Conservation (phyloP, 37 sponge, comb jelly and placozoan species). For the Spongilla lacustris region DNA sequence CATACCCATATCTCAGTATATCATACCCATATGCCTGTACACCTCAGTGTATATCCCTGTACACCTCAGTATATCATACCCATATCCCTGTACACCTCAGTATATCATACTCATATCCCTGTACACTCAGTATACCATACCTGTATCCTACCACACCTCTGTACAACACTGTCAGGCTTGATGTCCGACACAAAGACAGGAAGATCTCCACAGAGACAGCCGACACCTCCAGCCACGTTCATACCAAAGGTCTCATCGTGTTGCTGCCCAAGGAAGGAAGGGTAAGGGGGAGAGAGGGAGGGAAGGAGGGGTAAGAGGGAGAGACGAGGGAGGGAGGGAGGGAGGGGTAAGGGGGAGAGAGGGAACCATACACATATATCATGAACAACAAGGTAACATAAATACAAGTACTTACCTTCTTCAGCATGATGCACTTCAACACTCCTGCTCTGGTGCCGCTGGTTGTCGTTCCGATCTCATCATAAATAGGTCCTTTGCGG, state of each 20-base stretch:
- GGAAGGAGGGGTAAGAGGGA: not conserved
- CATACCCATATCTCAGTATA: too few relatives aligned
- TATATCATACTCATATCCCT: conserved; percentile 5
- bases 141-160: conserved; percentile 43
- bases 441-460: conserved; percentile 35
- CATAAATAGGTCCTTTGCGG: conserved; percentile 32
- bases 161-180: conserved; percentile 32
- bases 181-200: conserved; percentile 68
- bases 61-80: not conserved
- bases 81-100: conserved; percentile 6
- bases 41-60: too few relatives aligned
- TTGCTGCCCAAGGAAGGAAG: conserved; percentile 44
- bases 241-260: conserved; percentile 80
- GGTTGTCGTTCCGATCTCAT: conserved; percentile 1
- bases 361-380: too few relatives aligned
- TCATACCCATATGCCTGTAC: too few relatives aligned
- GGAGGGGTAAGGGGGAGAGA: too few relatives aligned
- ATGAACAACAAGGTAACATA: too few relatives aligned
- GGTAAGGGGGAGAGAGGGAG: conserved; percentile 1
- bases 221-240: conserved; percentile 81
- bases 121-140: conserved; percentile 27
- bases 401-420: conserved; percentile 52
- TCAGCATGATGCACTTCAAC: conserved; percentile 45
- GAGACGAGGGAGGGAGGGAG: too few relatives aligned
- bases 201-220: conserved; percentile 64